These are phyloP conservation scores for Muscicapa striata DNA, from an alignment of 2,797 vertebrate genomes.

Conservation along the genomic window DNA sequence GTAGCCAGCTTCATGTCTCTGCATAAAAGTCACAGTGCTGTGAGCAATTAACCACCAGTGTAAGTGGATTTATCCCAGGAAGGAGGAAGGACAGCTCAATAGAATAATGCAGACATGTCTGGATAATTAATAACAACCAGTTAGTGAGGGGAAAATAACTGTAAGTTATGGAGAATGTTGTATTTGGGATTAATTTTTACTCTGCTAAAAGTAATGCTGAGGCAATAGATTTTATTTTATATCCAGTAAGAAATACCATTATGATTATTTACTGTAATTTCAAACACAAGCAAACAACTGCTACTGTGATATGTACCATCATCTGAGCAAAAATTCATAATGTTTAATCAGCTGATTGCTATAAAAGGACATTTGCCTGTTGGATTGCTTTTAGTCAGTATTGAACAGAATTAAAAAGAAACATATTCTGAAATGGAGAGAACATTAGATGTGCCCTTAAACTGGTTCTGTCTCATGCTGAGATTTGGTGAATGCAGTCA, in stretches of 20 bases:
- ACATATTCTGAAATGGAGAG: not conserved
- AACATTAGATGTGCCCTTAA: not conserved
- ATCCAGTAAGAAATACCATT: not conserved
- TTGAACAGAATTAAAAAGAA: slow-evolving; percentile 12
- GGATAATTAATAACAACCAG: not conserved
- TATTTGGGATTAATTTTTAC: not conserved
- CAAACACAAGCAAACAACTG: not conserved
- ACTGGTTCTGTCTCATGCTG: not conserved
- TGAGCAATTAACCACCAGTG: not conserved
- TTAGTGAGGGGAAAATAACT: not conserved
- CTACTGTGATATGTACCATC: not conserved
- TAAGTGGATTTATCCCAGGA: not conserved
- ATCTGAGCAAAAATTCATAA: not conserved
- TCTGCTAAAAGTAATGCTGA: not conserved
- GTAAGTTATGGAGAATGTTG: not conserved
- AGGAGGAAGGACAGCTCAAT: not conserved
- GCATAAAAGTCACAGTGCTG: not conserved
- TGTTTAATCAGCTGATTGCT: not conserved
- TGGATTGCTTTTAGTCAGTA: slow-evolving; percentile 12
- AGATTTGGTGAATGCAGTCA: not conserved
- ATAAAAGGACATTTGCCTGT: not conserved
- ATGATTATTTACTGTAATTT: slow-evolving; percentile 27
- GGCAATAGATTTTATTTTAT: not conserved
- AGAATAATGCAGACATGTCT: not conserved
- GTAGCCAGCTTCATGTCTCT: not conserved